Evolutionary conservation across 2,113 vertebrate species (phyloP).

Genomic region (Alaudala cheleensis): DNA sequence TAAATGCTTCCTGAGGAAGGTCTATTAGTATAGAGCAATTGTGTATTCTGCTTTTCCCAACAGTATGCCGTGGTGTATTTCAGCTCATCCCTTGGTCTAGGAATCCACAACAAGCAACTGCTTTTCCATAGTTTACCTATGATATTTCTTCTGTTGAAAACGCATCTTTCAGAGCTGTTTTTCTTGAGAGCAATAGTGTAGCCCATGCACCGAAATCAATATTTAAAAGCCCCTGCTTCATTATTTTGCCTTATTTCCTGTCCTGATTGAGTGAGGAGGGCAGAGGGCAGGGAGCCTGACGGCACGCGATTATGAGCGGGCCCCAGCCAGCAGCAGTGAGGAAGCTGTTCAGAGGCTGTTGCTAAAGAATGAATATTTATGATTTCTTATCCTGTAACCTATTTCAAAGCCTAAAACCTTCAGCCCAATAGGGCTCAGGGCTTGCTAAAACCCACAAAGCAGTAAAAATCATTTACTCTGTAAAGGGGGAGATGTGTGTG

Average conservation of each 20-base stretch:
- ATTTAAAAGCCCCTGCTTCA: slow-evolving; percentile 26
- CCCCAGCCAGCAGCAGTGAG: not conserved
- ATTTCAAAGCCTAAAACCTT: slow-evolving; percentile 43
- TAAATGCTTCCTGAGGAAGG: not conserved
- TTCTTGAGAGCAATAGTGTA: not conserved
- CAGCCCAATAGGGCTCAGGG: not conserved
- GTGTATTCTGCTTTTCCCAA: not conserved
- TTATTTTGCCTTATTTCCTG: slow-evolving; percentile 22
- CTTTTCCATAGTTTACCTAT: not conserved
- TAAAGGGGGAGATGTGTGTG: not conserved
- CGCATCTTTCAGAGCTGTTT: not conserved
- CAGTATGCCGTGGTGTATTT: not conserved
- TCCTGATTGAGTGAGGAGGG: not conserved
- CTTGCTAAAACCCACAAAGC: slow-evolving; percentile 41
- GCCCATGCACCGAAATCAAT: not conserved
- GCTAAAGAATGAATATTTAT: slow-evolving; percentile 39
- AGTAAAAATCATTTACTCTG: slow-evolving; percentile 35
- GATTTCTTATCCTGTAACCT: slow-evolving; percentile 31
- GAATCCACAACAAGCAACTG: not conserved
- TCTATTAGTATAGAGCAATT: not conserved
- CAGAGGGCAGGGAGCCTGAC: not conserved
- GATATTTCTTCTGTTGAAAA: not conserved
- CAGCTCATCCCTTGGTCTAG: not conserved
- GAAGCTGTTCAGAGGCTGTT: not conserved
- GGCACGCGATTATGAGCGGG: not conserved